phyloP scores from a whole-genome alignment of 2,797 vertebrate genomes.

The Allobates femoralis region DNA sequence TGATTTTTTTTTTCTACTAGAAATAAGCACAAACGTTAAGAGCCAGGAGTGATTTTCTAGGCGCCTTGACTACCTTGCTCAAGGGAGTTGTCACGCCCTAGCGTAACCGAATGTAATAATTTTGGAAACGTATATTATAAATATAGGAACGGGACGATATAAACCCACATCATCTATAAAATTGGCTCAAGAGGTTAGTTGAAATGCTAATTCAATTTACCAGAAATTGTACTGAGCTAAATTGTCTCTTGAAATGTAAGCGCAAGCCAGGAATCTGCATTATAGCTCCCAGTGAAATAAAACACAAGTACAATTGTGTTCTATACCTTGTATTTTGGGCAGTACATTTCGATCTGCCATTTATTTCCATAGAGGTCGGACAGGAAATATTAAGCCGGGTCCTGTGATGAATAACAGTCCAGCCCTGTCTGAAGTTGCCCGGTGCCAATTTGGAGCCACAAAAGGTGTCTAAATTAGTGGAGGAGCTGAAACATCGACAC shows the following conservation, averaged over 20 bases:
- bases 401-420: conserved; percentile 47
- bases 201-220: conserved; percentile 18
- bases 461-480: conserved; percentile 47
- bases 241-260: background rate
- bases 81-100: background rate
- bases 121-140: background rate
- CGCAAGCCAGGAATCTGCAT: conserved; percentile 33
- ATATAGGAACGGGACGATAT: background rate
- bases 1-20: too few relatives aligned
- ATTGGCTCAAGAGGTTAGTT: background rate
- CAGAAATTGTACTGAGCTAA: background rate
- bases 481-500: conserved; percentile 27
- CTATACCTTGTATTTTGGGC: conserved; percentile 20
- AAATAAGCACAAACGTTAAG: background rate
- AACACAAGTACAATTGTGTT: conserved; percentile 26
- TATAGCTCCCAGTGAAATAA: conserved; percentile 20
- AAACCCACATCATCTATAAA: background rate
- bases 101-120: background rate
- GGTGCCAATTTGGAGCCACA: conserved; percentile 53
- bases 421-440: conserved; percentile 48
- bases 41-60: background rate
- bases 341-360: conserved; percentile 32
- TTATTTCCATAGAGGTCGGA: conserved; percentile 48
- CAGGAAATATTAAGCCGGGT: conserved; percentile 56
- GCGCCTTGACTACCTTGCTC: background rate